Evolutionary conservation across 2,888 invertebrate species (phyloP).

Genomic region (Frankliniella fusca): DNA sequence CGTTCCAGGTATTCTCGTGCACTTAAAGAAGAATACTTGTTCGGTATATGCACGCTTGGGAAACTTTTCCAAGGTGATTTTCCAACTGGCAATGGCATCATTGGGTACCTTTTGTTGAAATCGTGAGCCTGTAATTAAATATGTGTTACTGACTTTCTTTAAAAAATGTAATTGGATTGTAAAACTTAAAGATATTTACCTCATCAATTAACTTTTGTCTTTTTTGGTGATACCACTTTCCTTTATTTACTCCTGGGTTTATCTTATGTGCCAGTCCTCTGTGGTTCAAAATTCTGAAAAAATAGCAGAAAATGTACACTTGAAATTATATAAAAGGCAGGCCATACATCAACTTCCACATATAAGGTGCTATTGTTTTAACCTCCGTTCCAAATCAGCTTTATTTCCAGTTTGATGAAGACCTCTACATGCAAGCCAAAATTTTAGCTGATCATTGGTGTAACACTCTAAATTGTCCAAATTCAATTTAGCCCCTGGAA

Average conservation of each 20-base stretch:
- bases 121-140: background rate
- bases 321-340: background rate
- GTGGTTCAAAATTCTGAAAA: conserved; percentile 3
- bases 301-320: background rate
- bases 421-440: background rate
- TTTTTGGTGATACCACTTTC: background rate
- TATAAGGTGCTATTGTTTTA: background rate
- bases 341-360: background rate
- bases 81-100: background rate
- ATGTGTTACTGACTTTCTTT: background rate
- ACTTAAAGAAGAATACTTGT: background rate
- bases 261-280: background rate
- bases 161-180: background rate
- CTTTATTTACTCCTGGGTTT: background rate
- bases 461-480: background rate
- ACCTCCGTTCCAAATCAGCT: background rate
- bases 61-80: background rate
- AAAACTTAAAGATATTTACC: background rate
- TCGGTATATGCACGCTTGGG: background rate
- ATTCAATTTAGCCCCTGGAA: background rate
- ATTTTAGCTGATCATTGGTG: background rate
- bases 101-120: background rate
- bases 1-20: background rate
- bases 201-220: background rate
- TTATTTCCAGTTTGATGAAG: background rate